Evolutionary conservation across 2,797 vertebrate species (phyloP).

Genomic region (Rachycentron canadum): DNA sequence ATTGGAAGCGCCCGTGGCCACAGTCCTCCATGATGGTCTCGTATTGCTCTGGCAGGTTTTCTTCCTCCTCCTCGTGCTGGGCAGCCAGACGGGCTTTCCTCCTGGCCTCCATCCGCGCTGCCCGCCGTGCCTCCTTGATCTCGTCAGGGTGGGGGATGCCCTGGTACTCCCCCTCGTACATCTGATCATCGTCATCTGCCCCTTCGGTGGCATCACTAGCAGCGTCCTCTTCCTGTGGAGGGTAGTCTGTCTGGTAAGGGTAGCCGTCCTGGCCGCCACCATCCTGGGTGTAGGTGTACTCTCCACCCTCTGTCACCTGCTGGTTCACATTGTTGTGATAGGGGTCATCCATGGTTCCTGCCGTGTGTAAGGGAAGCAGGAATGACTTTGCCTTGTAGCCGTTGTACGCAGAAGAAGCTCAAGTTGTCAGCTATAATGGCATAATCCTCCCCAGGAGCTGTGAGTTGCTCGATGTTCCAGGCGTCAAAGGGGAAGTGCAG

Average conservation of each 20-base stretch:
- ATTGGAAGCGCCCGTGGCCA: slow-evolving; percentile 96
- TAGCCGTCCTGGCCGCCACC: slow-evolving; percentile 86
- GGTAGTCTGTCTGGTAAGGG: slow-evolving; percentile 87
- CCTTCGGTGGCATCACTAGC: slow-evolving; percentile 96
- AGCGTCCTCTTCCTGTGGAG: slow-evolving; percentile 91
- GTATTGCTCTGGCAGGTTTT: slow-evolving; percentile 94
- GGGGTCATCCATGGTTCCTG: slow-evolving; percentile 88
- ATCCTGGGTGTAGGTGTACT: slow-evolving; percentile 85
- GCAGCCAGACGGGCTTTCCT: slow-evolving; percentile 88
- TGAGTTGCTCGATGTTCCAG: slow-evolving; percentile 46
- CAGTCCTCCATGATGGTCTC: slow-evolving; percentile 98
- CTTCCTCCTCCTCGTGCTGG: slow-evolving; percentile 91
- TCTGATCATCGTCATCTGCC: slow-evolving; percentile 94
- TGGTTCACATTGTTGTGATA: slow-evolving; percentile 89
- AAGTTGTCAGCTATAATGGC: slow-evolving; percentile 72
- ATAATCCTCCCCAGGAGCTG: slow-evolving; percentile 72
- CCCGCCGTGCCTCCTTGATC: slow-evolving; percentile 88
- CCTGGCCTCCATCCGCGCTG: slow-evolving; percentile 84
- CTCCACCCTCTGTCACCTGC: slow-evolving; percentile 79
- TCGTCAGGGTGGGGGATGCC: slow-evolving; percentile 97
- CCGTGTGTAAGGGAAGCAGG: slow-evolving; percentile 37
- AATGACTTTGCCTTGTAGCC: slow-evolving; percentile 52
- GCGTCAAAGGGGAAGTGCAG: slow-evolving; percentile 34
- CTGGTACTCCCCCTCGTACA: slow-evolving; percentile 99
- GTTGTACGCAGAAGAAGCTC: slow-evolving; percentile 57